Percentiles rank a stretch among this genome's conserved stretches.
Conservation (phyloP, 2,797 vertebrate genomes). For the Hephaestus fuliginosus region DNA sequence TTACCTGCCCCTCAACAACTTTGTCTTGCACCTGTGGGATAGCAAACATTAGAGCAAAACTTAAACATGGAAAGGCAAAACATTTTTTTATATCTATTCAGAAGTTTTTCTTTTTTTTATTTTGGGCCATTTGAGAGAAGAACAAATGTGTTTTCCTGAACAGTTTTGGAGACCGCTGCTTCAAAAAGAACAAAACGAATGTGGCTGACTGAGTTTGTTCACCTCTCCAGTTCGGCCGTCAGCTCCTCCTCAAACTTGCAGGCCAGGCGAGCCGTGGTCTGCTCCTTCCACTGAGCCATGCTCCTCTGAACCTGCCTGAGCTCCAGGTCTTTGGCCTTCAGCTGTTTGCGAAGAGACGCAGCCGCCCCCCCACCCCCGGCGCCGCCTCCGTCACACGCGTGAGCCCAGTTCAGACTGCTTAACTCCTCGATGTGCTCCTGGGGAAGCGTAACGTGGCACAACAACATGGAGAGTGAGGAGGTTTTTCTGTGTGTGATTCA, state of each 20-base stretch:
- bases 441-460: not conserved
- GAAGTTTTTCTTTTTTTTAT: not conserved
- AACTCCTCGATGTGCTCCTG: conserved; percentile 88
- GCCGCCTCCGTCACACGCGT: conserved; percentile 48
- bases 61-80: not conserved
- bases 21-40: conserved; percentile 82
- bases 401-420: conserved; percentile 75
- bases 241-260: conserved; percentile 83
- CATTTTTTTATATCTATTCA: not conserved
- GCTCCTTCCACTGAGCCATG: conserved; percentile 84
- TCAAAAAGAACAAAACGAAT: not conserved
- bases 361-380: conserved; percentile 53
- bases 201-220: not conserved
- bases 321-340: conserved; percentile 82
- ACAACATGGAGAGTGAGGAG: not conserved
- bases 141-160: not conserved
- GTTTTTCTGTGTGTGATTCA: conserved; percentile 2
- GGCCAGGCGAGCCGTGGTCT: conserved; percentile 78
- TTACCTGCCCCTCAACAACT: conserved; percentile 85
- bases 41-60: conserved; percentile 47
- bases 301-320: conserved; percentile 81
- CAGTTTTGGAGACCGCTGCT: not conserved
- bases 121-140: not conserved
- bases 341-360: conserved; percentile 77
- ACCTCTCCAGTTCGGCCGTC: conserved; percentile 83